These are phyloP conservation scores for Drosophila orena DNA, from an alignment of 1,140 invertebrate genomes.

Conservation along the genomic window DNA sequence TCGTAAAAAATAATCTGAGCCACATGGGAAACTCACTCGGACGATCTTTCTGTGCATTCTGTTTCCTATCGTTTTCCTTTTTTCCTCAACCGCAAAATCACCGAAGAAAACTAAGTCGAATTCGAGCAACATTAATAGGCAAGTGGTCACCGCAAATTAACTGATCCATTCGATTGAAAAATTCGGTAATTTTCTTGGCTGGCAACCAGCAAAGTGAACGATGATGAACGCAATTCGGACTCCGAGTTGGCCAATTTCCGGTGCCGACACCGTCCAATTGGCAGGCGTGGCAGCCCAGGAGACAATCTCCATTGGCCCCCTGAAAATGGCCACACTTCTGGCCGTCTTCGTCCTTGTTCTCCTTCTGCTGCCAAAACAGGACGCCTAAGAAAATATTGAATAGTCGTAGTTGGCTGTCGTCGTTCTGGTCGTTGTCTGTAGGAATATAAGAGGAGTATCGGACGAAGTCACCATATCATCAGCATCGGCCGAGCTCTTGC, in stretches of 20 bases:
- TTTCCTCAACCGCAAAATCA: not conserved
- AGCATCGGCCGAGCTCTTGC: constrained; percentile 45
- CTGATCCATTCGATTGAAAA: constrained; percentile 18
- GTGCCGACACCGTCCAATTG: constrained; percentile 55
- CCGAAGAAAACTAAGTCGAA: not conserved
- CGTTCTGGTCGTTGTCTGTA: constrained; percentile 6
- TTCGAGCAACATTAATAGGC: not conserved
- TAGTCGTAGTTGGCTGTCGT: constrained; percentile 31
- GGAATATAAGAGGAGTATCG: constrained; percentile 15
- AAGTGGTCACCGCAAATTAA: constrained; percentile 16
- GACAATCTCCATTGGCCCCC: constrained; percentile 59
- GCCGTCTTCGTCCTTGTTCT: not conserved
- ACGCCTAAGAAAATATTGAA: constrained; percentile 57
- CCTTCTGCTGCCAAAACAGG: constrained; percentile 9
- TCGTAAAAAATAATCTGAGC: no score
- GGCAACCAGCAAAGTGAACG: not conserved
- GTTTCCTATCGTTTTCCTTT: no score
- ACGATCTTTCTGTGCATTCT: no score
- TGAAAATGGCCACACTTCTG: constrained; percentile 4
- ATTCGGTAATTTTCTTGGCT: constrained; percentile 19
- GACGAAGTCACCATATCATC: constrained; percentile 53
- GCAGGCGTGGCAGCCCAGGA: constrained; percentile 43
- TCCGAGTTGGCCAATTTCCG: constrained; percentile 64
- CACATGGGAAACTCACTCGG: no score
- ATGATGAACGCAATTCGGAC: constrained; percentile 18